Evolutionary conservation across 2,797 vertebrate genomes (phyloP), one percentile per base, ranked within the genome.

Genomic region (Muscicapa striata): DNA sequence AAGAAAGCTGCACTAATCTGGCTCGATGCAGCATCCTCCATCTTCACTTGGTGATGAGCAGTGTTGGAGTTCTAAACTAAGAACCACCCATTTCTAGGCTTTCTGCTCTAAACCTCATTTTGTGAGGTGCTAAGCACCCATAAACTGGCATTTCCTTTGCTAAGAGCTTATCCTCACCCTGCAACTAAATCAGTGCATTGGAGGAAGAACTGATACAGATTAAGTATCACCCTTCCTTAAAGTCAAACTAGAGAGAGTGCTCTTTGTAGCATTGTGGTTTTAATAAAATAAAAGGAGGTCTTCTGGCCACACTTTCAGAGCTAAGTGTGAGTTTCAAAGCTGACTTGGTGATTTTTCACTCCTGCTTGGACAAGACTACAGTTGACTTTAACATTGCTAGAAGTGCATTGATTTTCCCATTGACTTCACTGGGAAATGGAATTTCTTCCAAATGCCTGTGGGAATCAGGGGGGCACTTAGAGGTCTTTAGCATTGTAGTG

Each of bases 1-100:
- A 70, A 87, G 85, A 82, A 67, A 76, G 58, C 82, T 81, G 46
- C 46, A 27, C 89, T 93, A 52, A 67, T 85, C 84, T 94, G 82
- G 40, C 74, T 72, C 19, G 0, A 1, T 83, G 63, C 85, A 92
- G 48, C 68, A 73, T 87, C 78, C 81, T 92, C 75, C 67, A 40
- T 85, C 73, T 92, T 90, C 29, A 20, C 63, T 81, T 83, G 43
- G 59, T 52, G 79, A 92, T 18, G 92, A 85, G 79, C 54, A 27
- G 8, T 11, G 30, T 61, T 96, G 12, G 1, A 43, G 68, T 76
- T 58, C 34, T 93, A 86, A 73, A 89, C 82, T 84, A 72, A 94
- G 93, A 91, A 61, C 46, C 52, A 38, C 34, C 15, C 38, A 3
- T 74, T 62, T 85, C 61, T 92, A 30, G 55, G 66, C 68, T 79